Evolutionary conservation across 2,888 invertebrate species (phyloP), one percentile per base, ranked within the genome.

Genomic region (Escarpia spicata): DNA sequence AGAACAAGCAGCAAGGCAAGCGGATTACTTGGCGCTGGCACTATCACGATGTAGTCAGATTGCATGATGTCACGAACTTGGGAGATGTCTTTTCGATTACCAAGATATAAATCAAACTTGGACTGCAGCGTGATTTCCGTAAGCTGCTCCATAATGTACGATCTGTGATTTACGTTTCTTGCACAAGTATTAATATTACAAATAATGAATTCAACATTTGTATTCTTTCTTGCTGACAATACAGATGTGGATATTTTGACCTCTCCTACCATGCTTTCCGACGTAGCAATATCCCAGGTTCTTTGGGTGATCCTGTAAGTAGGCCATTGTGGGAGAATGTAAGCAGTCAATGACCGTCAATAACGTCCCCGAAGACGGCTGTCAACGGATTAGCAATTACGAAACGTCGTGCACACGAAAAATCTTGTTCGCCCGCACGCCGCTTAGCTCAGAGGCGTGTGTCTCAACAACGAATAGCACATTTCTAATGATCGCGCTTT

Each of bases 371-470:
- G n/a, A 75, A 26, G n/a, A 75, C n/a, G 75, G 26, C 75, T 19
- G 75, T 75, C n/a, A 75, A 75, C 75, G 75, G 26, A 75, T 75
- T 75, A 75, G 75, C 75, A 75, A 75, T 75, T 75, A 75, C n/a
- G 6, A 75, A 75, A 9, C 15, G 75, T 75, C 75, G 75, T 75
- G 3, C 26, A 6, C 75, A 75, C 75, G 75, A 75, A n/a, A 75
- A n/a, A 19, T 19, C 75, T 75, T 75, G n/a, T 26, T 75, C 75
- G 26, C 75, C 75, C 2, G 19, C 6, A 75, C 75, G 19, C n/a
- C 19, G 26, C 26, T 26, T 37, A 37, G 37, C 37, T 1, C 75
- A 75, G 75, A 26, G 75, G 75, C 75, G 26, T 26, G 75, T 26
- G 19, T 26, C 26, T n/a, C 6, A 19, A 26, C 75, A 75, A 52